Base-by-base conservation (phyloP, 2,888 invertebrate genomes). In the Drosophila suboccidentalis region DNA sequence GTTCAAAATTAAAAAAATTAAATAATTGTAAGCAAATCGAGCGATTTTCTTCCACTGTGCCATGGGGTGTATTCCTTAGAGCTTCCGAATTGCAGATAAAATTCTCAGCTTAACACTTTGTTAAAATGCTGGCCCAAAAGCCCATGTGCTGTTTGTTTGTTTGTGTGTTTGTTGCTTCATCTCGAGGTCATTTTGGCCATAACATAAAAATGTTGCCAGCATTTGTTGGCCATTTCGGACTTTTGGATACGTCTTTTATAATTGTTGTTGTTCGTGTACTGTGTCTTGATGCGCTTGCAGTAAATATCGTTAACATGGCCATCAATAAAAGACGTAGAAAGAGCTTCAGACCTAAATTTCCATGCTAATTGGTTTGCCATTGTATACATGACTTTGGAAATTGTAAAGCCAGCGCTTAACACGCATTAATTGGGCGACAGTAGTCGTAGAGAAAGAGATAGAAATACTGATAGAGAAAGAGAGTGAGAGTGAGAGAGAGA, bases 71-170 rank as follows among this genome's bases (percentile, higher is more conserved):
- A 81, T 85, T 87, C 82, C 82, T 89, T 84, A 70, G 89, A 81
- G 85, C 59, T 85, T 85, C 88, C 80, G 79, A 89, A 86, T 76
- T 70, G 88, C 88, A 89, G 90, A 89, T 87, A 87, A 89, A 87
- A 89, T 88, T 87, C 86, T 87, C 90, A 89, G 86, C 87, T 87
- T 87, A 87, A 89, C 86, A 87, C 88, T 87, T 89, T 89, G 90
- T 88, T 87, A 89, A 85, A 87, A 87, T 87, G 86, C 74, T 73
- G 72, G 84, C 74, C 77, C 82, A 66, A 78, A 79, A 84, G 74
- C 81, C 89, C 89, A 87, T 88, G 84, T 86, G 85, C 68, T 67
- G 61, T 47, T 13, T 36, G 34, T 34, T 34, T 32, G 32, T 32
- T 3, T 34, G 29, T 29, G 1, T 29, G 34, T 36, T 36, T 11